Evolutionary conservation across 2,113 vertebrate genomes (phyloP), one percentile per base, ranked within the genome.

Genomic region (Tachysurus vachellii): DNA sequence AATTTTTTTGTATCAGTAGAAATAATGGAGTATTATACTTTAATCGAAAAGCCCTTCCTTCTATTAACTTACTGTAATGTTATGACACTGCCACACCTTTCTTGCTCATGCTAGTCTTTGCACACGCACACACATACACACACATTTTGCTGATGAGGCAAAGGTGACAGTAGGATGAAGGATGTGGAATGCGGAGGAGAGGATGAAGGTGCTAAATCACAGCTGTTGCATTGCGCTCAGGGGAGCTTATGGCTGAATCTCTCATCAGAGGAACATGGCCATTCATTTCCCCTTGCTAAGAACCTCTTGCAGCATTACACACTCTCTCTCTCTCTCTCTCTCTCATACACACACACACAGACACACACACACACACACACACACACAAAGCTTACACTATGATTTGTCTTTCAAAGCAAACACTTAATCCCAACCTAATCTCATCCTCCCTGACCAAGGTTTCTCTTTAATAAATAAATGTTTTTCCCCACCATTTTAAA

Each of bases 121-220:
- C 79, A 50, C 88, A 80, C 83, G 64, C 85, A 86, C 80, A 47
- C 66, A 80, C 80, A 70, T 82, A 73, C 76, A 81, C 89, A 71
- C n/a, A 71, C 50, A 73, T 53, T 71, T 83, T 64, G 91, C 92
- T 89, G 90, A 90, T 70, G 76, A 89, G 83, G 83, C 90, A 89
- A 54, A 70, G 83, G 82, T 87, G 82, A 91, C 90, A 89, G 61
- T 80, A 87, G 87, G 89, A 91, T 90, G 89, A 88, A 91, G 89
- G 88, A 86, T 76, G 77, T 88, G 88, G 82, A 82, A 75, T 84
- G 19, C 47, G 76, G 84, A 82, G 68, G 84, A 61, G 59, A 85
- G 11, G 79, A 50, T 80, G 86, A 84, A 89, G 87, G 89, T 91
- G 90, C 88, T 92, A 92, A 92, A 91, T 92, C 91, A 90, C 66